phyloP scores from a whole-genome alignment of 2,888 invertebrate species.

The Thecocarcelia acutangulata region DNA sequence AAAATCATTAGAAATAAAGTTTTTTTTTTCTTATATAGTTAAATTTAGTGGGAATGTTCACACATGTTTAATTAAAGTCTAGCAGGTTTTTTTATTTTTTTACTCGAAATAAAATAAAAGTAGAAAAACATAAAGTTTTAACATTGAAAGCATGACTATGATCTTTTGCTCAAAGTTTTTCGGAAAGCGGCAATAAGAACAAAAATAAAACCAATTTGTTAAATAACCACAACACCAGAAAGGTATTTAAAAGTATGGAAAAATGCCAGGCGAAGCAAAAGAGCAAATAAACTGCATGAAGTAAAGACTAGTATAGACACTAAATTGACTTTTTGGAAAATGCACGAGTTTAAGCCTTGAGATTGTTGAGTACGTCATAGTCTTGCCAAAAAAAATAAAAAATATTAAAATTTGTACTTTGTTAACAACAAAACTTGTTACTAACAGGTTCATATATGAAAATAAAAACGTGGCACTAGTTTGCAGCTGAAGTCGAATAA shows the following conservation, averaged over 20 bases:
- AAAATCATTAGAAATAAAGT: conserved; percentile 23
- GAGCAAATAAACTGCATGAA: conserved; percentile 21
- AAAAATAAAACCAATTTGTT: conserved; percentile 52
- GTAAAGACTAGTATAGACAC: conserved; percentile 30
- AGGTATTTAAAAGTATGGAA: not conserved
- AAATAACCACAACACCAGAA: conserved; percentile 34
- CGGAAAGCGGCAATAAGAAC: conserved; percentile 4
- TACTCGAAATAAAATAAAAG: conserved; percentile 13
- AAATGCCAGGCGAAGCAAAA: not conserved
- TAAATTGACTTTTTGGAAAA: conserved; percentile 48
- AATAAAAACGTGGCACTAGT: no score
- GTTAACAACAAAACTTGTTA: no score
- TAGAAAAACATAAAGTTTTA: not conserved
- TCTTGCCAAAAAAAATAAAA: conserved; percentile 35
- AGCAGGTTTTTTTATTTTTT: not conserved
- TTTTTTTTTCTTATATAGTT: conserved; percentile 20
- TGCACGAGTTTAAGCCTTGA: conserved; percentile 53
- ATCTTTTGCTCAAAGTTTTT: conserved; percentile 22
- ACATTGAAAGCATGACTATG: conserved; percentile 30
- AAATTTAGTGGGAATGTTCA: conserved; percentile 23
- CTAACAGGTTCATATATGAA: not conserved
- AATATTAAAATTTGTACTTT: no score
- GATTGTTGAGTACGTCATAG: conserved; percentile 7
- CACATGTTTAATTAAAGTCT: conserved; percentile 16
- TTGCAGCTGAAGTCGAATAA: no score